phyloP scores from a whole-genome alignment of 2,888 invertebrate species.

The Invenusta paracnida region DNA sequence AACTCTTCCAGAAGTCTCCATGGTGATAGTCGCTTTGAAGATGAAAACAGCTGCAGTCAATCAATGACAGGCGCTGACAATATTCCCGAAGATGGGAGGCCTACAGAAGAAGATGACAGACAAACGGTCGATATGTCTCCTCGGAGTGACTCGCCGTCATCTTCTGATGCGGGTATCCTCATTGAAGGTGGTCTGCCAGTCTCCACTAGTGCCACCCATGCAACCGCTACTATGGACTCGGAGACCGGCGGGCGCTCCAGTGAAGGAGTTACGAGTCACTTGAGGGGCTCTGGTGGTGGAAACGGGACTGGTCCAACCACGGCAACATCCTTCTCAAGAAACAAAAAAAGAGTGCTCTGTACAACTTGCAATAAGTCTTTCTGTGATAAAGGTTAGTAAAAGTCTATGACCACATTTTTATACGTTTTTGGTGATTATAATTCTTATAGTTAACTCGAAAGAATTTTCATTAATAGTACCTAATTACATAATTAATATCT shows the following conservation, averaged over 20 bases:
- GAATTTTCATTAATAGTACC: too few relatives aligned
- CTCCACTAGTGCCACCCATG: not conserved
- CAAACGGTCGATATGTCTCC: not conserved
- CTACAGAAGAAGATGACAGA: not conserved
- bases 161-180: not conserved
- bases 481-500: too few relatives aligned
- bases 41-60: not conserved
- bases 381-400: slow-evolving; percentile 79
- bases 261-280: not conserved
- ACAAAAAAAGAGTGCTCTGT: slow-evolving; percentile 91
- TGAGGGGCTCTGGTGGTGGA: not conserved
- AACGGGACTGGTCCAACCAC: not conserved
- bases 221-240: not conserved
- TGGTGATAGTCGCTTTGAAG: too few relatives aligned
- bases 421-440: too few relatives aligned
- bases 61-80: not conserved
- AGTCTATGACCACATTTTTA: too few relatives aligned
- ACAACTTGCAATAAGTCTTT: slow-evolving; percentile 96
- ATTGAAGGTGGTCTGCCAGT: not conserved
- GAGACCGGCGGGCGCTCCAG: not conserved
- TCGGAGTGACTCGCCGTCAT: not conserved
- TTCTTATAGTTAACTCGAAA: too few relatives aligned
- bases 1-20: too few relatives aligned
- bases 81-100: not conserved
- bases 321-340: not conserved